Conservation (phyloP, 1,140 invertebrate genomes). For the Zaprionus tsacasi region DNA sequence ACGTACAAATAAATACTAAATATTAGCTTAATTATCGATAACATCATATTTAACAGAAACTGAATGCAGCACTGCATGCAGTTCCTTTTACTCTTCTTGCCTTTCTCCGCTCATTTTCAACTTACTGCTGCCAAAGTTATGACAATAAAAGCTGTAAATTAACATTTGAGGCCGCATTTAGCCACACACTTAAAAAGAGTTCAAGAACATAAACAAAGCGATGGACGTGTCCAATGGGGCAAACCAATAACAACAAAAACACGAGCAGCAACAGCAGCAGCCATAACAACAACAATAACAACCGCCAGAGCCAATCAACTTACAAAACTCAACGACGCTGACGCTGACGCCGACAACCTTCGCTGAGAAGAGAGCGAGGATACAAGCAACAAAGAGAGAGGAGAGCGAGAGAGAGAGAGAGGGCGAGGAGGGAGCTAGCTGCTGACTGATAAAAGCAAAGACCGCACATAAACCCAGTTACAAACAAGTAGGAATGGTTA, state of each 20-base stretch:
- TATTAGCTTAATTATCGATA: too few relatives aligned
- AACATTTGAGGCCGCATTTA: constrained; percentile 64
- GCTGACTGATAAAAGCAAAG: constrained; percentile 53
- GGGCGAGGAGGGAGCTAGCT: constrained; percentile 1
- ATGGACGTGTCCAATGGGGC: constrained; percentile 40
- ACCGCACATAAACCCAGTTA: constrained; percentile 69
- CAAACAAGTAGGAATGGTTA: constrained; percentile 28
- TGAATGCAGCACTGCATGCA: neutral
- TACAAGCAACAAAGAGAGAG: neutral
- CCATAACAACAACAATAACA: constrained; percentile 1
- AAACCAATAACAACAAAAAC: constrained; percentile 19
- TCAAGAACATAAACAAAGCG: constrained; percentile 77
- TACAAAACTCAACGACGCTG: constrained; percentile 54
- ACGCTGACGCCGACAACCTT: constrained; percentile 53
- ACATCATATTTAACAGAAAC: neutral
- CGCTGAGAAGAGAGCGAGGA: constrained; percentile 19
- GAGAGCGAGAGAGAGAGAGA: neutral
- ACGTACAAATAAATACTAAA: too few relatives aligned
- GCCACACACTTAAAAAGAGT: constrained; percentile 65
- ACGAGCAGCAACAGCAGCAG: constrained; percentile 1
- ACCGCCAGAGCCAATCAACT: constrained; percentile 67
- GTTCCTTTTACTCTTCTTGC: neutral
- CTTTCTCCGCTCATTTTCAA: neutral
- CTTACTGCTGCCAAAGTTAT: constrained; percentile 53
- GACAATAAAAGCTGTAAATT: constrained; percentile 68